A percentile compares a stretch with the other conserved stretches of the same genome.
These are phyloP conservation scores for Drosophila guanche DNA, from an alignment of 1,140 invertebrate species.

Conservation along the genomic window DNA sequence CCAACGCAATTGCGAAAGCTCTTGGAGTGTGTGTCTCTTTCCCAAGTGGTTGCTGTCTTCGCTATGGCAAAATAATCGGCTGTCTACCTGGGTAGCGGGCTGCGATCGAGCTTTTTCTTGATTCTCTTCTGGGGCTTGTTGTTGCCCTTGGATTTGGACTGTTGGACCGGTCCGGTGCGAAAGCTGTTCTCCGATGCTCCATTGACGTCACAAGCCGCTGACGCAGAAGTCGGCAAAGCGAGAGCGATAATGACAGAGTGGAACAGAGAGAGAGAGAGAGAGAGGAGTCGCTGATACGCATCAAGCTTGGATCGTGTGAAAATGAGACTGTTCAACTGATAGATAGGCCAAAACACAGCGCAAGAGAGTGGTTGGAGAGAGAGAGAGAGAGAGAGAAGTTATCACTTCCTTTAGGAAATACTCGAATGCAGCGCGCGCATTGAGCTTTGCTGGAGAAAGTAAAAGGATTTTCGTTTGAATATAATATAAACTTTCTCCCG, in stretches of 20 bases:
- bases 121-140: too few relatives aligned
- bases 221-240: too few relatives aligned
- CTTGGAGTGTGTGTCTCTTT: neutral
- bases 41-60: neutral
- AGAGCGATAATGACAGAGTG: neutral
- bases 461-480: too few relatives aligned
- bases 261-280: neutral
- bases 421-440: too few relatives aligned
- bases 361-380: neutral
- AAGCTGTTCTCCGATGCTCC: constrained; percentile 31
- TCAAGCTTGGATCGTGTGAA: constrained; percentile 51
- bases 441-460: neutral
- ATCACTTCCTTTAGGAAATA: neutral
- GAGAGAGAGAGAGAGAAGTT: neutral
- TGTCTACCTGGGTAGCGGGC: neutral
- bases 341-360: neutral
- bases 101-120: constrained; percentile 3
- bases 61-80: neutral
- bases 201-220: constrained; percentile 66
- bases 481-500: too few relatives aligned
- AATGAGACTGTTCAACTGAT: constrained; percentile 56
- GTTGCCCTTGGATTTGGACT: constrained; percentile 26
- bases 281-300: constrained; percentile 28
- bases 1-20: neutral
- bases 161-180: constrained; percentile 62